Percentiles rank a stretch among this genome's conserved stretches.
These are phyloP conservation scores for Cossypha niveicapilla DNA, from an alignment of 2,797 vertebrate species.

Conservation along the genomic window DNA sequence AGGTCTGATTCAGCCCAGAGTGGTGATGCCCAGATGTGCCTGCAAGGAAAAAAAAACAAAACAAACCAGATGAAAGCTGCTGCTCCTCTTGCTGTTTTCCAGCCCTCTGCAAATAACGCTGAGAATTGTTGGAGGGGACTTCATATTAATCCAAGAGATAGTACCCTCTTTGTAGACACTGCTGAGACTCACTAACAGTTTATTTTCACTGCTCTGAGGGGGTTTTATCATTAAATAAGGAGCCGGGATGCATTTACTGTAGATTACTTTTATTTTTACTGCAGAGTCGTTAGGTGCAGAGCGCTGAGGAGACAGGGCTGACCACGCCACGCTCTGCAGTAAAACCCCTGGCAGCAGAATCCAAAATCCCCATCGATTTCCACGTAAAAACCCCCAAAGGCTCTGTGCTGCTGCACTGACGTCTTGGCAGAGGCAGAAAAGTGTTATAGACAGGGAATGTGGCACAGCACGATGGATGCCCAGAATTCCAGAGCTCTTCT, in stretches of 20 bases:
- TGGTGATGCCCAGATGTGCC: background rate
- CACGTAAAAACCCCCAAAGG: fast-evolving
- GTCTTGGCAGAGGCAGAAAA: background rate
- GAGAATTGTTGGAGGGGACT: background rate
- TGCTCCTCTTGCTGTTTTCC: background rate
- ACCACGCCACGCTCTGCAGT: background rate
- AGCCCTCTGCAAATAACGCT: background rate
- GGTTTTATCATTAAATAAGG: background rate
- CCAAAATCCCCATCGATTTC: background rate
- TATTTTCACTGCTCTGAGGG: background rate
- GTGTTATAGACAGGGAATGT: too few relatives aligned
- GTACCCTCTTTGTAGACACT: background rate
- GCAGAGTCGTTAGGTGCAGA: background rate
- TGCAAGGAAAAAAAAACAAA: background rate
- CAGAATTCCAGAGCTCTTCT: fast-evolving
- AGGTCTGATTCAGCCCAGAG: background rate
- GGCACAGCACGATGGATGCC: fast-evolving
- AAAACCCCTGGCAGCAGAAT: background rate
- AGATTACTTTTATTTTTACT: constrained; percentile 33
- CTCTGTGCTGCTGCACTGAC: background rate
- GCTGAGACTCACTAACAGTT: constrained; percentile 25
- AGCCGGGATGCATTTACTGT: background rate
- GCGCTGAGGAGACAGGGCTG: background rate
- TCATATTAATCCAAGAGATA: background rate
- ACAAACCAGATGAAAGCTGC: background rate